Evolutionary conservation across 92 coral and sea anemone genomes (phyloP), one percentile per base, ranked within the genome.

Genomic region (Zoanthus solanderi): DNA sequence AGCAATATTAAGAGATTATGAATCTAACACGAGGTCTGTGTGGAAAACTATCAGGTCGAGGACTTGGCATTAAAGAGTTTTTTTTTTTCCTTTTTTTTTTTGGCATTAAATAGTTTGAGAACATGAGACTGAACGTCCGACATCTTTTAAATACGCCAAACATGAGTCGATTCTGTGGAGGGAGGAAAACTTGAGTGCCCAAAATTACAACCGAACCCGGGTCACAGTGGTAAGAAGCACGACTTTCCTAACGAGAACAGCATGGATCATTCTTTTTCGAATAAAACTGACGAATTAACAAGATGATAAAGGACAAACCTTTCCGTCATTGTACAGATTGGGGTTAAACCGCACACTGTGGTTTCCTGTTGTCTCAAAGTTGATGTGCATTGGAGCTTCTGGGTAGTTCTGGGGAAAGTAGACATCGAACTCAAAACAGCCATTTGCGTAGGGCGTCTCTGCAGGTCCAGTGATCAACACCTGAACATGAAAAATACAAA

Each of bases 321-420:
- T 97, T 76, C 99, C 99, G 73, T 97, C 99, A 78, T 97, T 97
- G 90, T 97, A 97, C 37, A 97, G 95, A 88, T 97, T 97, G 2
- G 99, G 99, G 85, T 97, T 97, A 87, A 97, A 97, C 61, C 99
- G 91, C 23, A 97, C 93, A 5, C 98, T 96, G 90, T 97, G 99
- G 76, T 97, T 95, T 4, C 98, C 99, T 34, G 99, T 97, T 7
- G 99, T 97, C 75, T 97, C 99, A 92, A 97, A 97, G 92, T 96
- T 95, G 82, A 97, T 88, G 89, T 91, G 95, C 99, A 97, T 97
- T 17, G 99, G 99, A 12, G 94, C 90, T 30, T 94, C 94, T 1
- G 99, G 99, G 88, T 97, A 97, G 91, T 97, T 96, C 78, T 92
- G 99, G 9, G 99, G 99, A 58, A 97, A 97, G 92, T 95, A 97